Evolutionary conservation across 2,888 invertebrate genomes (phyloP), one percentile per base, ranked within the genome.

Genomic region (Microctonus brassicae): DNA sequence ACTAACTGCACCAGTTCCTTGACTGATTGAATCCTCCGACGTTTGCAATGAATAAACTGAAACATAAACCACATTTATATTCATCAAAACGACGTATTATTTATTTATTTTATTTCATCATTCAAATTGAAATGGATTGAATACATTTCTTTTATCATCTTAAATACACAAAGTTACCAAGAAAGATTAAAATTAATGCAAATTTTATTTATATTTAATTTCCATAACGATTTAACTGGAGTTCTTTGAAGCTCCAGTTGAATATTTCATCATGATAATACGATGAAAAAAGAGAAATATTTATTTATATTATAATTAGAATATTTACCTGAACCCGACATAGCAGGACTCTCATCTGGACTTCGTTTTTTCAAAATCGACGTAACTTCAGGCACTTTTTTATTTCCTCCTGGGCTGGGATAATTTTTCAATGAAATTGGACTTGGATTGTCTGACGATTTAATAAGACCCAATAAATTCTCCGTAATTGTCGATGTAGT

Each of bases 21-120:
- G 91, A 81, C 93, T 93, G 42, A 90, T 90, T 0, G 93, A 93
- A 84, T 93, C 93, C 80, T 93, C 93, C 0, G 93, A 93, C 75
- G 83, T 84, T 80, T 87, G 87, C 9, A 87, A 67, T 2, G 86
- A 84, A 76, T 86, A 84, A 10, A 83, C 86, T 83, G 57, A 29
- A 76, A 74, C 24, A 62, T 58, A 55, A 42, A 33, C 34, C 7
- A 10, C 11, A 2, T 34, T 7, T 34, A 10, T 57, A 26, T 11
- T 47, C 0, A 69, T 22, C 47, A 33, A 17, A 63, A 57, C n/a
- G 58, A 22, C 42, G n/a, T n/a, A n/a, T n/a, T n/a, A n/a, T n/a
- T n/a, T n/a, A n/a, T n/a, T n/a, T n/a, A n/a, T n/a, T n/a, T n/a
- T n/a, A n/a, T n/a, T n/a, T n/a, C n/a, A n/a, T n/a, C n/a, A n/a